A percentile compares a stretch with the other conserved stretches of the same genome.
Evolutionary conservation across 2,888 invertebrate genomes (phyloP).

Genomic region (Julus scandinavius): DNA sequence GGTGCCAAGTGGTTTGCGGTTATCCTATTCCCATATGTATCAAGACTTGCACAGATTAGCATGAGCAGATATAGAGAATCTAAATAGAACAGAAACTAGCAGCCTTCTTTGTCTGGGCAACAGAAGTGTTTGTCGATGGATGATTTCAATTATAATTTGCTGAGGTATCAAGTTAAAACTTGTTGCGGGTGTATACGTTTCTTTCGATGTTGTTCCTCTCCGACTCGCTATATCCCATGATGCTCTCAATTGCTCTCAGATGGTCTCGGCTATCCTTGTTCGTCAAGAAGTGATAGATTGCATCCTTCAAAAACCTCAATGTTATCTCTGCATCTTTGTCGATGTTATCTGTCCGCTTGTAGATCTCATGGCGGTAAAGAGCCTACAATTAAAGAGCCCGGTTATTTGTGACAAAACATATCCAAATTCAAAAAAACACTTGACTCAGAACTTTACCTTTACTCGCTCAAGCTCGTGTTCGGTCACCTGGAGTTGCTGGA

Average conservation of each 20-base stretch:
- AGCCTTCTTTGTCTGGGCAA: too few species aligned
- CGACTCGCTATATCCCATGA: conserved; percentile 84
- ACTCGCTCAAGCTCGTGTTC: conserved; percentile 88
- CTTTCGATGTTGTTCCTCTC: conserved; percentile 81
- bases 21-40: too few species aligned
- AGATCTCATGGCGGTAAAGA: conserved; percentile 59
- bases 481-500: conserved; percentile 84
- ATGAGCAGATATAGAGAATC: too few species aligned
- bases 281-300: conserved; percentile 90
- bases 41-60: too few species aligned
- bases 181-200: conserved; percentile 3
- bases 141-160: too few species aligned
- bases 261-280: conserved; percentile 91
- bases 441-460: conserved; percentile 71
- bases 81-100: too few species aligned
- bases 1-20: too few species aligned
- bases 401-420: background rate
- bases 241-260: conserved; percentile 89
- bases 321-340: conserved; percentile 86
- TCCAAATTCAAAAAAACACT: background rate
- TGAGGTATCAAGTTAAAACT: background rate
- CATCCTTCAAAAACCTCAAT: conserved; percentile 90
- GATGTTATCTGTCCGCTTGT: conserved; percentile 60
- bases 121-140: too few species aligned
- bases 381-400: conserved; percentile 54